A percentile compares a stretch with the other conserved stretches of the same genome.
phyloP scores from a whole-genome alignment of 1,140 invertebrate genomes.

The Musca vetustissima region DNA sequence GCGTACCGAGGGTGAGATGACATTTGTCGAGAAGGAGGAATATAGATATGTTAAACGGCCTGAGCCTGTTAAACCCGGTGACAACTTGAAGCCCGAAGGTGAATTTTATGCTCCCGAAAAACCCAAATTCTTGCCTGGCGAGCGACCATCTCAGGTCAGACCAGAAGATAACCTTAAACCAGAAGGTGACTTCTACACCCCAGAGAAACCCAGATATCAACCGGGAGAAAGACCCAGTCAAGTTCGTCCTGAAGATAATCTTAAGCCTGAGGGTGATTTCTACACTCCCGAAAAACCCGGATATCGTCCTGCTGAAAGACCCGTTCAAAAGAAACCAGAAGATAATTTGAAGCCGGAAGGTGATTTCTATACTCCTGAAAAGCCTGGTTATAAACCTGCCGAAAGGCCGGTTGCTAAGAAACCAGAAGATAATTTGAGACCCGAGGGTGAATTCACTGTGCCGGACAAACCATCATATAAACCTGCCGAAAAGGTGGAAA shows the following conservation, averaged over 20 bases:
- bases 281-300: conserved; percentile 58
- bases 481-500: conserved; percentile 57
- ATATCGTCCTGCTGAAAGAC: conserved; percentile 58
- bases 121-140: conserved; percentile 53
- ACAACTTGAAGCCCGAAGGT: conserved; percentile 62
- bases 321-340: conserved; percentile 59
- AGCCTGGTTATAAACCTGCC: conserved; percentile 49
- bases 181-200: conserved; percentile 55
- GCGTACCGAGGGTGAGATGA: conserved; percentile 60
- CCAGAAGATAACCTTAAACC: conserved; percentile 60
- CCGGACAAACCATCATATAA: conserved; percentile 55
- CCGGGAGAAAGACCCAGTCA: conserved; percentile 57
- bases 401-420: conserved; percentile 54
- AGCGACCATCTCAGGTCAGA: conserved; percentile 54
- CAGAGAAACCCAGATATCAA: conserved; percentile 41
- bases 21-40: conserved; percentile 57
- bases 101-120: conserved; percentile 59
- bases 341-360: conserved; percentile 66
- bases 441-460: conserved; percentile 60
- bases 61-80: conserved; percentile 57
- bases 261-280: conserved; percentile 61
- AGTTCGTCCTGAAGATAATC: conserved; percentile 60
- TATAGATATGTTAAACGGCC: conserved; percentile 58
- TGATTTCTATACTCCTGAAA: conserved; percentile 50
- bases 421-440: conserved; percentile 62